Conservation (phyloP, 2,797 vertebrate species). For the Danio aesculapii region DNA sequence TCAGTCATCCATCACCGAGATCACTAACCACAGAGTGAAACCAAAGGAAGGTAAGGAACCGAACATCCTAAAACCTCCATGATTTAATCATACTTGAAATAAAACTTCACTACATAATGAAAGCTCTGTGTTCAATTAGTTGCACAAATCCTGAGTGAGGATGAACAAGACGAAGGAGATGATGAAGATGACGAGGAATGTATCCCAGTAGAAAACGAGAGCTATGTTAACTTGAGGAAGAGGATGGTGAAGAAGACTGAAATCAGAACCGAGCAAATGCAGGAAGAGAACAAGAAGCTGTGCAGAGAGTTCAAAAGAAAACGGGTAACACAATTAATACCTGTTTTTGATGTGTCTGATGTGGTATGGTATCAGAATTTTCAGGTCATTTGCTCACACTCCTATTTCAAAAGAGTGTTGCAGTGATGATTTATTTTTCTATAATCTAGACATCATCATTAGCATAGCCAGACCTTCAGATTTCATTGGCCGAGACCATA, state of each 20-base stretch:
- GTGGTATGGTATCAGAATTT: not conserved
- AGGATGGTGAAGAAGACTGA: slow-evolving; percentile 83
- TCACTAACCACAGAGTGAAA: slow-evolving; percentile 53
- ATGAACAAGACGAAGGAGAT: slow-evolving; percentile 76
- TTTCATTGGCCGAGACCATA: no score
- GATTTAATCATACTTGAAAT: not conserved
- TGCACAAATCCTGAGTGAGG: slow-evolving; percentile 66
- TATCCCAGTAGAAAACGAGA: slow-evolving; percentile 86
- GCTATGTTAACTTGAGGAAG: slow-evolving; percentile 91
- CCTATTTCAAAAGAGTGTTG: not conserved
- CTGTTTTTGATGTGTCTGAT: not conserved
- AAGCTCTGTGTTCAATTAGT: slow-evolving; percentile 5
- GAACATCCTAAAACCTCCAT: not conserved
- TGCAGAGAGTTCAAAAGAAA: slow-evolving; percentile 86
- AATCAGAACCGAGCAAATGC: slow-evolving; percentile 76
- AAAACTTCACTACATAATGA: not conserved
- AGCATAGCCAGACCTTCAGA: no score
- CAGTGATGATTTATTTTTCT: not conserved
- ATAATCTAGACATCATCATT: not conserved
- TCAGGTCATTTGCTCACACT: not conserved
- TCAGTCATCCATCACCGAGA: slow-evolving; percentile 12
- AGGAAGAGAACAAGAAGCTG: slow-evolving; percentile 88
- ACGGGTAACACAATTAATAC: slow-evolving; percentile 70
- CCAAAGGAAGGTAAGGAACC: slow-evolving; percentile 62
- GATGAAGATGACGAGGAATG: slow-evolving; percentile 71